Evolutionary conservation across 2,113 vertebrate genomes (phyloP).

Genomic region (Centropus bengalensis): DNA sequence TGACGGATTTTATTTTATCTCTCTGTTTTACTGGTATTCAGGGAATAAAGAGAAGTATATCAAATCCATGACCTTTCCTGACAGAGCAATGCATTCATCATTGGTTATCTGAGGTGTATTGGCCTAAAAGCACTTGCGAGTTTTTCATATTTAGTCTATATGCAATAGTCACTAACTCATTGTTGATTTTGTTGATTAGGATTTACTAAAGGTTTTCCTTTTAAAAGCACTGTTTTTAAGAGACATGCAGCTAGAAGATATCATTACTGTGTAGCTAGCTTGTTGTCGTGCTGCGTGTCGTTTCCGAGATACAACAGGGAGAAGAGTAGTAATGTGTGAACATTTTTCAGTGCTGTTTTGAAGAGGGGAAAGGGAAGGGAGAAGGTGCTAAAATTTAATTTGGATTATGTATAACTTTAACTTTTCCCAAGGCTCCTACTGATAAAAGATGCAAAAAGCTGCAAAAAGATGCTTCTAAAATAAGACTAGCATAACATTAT

Average conservation of each 20-base stretch:
- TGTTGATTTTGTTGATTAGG: not conserved
- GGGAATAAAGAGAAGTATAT: not conserved
- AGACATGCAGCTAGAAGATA: not conserved
- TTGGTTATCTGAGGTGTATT: not conserved
- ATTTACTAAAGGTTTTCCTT: not conserved
- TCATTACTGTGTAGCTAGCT: not conserved
- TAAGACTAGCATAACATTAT: conserved; percentile 28
- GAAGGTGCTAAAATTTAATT: conserved; percentile 30
- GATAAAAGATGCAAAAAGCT: conserved; percentile 22
- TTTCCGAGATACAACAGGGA: not conserved
- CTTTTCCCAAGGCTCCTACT: not conserved
- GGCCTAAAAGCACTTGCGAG: not conserved
- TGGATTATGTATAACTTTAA: not conserved
- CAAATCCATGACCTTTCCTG: not conserved
- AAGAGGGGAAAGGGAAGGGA: not conserved
- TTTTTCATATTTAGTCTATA: not conserved
- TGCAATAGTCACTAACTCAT: not conserved
- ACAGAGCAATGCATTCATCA: not conserved
- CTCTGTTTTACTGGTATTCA: not conserved
- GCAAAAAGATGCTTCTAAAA: conserved; percentile 33
- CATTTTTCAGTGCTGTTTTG: not conserved
- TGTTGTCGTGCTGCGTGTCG: not conserved
- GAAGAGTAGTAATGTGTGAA: not conserved
- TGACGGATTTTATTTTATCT: not conserved
- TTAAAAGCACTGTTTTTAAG: not conserved